Evolutionary conservation across 92 coral and sea anemone species (phyloP).

Genomic region (Blastomussa wellsi): DNA sequence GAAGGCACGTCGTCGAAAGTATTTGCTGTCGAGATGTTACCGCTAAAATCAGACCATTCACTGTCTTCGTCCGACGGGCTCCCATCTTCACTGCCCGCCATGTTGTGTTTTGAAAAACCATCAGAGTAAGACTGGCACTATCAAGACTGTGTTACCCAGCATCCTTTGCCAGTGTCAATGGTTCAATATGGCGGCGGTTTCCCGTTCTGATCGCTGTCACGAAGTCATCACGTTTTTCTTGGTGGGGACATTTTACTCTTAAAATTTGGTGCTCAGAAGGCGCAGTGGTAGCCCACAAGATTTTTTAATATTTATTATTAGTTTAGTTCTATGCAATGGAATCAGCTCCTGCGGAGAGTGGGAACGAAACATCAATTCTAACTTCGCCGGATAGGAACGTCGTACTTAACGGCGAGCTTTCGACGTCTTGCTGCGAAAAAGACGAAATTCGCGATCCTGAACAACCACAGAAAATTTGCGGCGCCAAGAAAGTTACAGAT

Average conservation of each 20-base stretch:
- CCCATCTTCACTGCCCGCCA: constrained; percentile 73
- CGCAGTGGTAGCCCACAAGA: background rate
- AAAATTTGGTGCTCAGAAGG: background rate
- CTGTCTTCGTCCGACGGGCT: constrained; percentile 53
- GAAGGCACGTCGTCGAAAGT: constrained; percentile 8
- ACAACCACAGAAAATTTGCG: constrained; percentile 28
- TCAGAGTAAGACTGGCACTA: constrained; percentile 28
- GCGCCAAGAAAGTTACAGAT: constrained; percentile 68
- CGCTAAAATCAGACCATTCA: constrained; percentile 74
- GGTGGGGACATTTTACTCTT: constrained; percentile 2
- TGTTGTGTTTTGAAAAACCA: constrained; percentile 45
- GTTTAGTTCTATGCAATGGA: constrained; percentile 19
- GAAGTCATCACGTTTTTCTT: constrained; percentile 3
- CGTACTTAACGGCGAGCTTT: constrained; percentile 28
- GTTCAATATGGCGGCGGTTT: constrained; percentile 50
- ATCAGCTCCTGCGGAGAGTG: constrained; percentile 24
- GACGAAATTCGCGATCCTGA: background rate
- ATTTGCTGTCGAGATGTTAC: constrained; percentile 25
- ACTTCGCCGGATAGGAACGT: constrained; percentile 14
- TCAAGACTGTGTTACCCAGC: constrained; percentile 13
- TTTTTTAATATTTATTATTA: background rate
- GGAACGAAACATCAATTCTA: constrained; percentile 1
- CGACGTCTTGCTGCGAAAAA: constrained; percentile 20
- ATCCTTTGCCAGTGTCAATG: background rate
- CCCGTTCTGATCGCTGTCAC: constrained; percentile 1